phyloP scores from a whole-genome alignment of 2,113 vertebrate species.

The Gambusia holbrooki region DNA sequence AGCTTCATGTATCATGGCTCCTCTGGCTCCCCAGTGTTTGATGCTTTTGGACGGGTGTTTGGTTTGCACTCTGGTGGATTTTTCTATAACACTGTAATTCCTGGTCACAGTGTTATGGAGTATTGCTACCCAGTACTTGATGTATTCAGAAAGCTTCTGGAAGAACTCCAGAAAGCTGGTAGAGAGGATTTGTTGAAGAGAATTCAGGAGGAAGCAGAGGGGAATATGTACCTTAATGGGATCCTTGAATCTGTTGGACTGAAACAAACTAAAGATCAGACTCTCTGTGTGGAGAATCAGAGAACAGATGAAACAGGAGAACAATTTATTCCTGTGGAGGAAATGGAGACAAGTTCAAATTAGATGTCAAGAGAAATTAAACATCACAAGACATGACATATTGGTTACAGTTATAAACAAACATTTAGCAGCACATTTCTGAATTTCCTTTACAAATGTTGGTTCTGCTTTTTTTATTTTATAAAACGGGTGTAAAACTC shows the following conservation, averaged over 20 bases:
- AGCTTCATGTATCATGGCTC: constrained; percentile 28
- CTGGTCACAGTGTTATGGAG: background rate
- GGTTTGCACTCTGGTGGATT: constrained; percentile 18
- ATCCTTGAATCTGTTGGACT: too few relatives aligned
- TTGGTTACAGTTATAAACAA: too few relatives aligned
- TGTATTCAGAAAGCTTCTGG: constrained; percentile 2
- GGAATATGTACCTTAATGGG: background rate
- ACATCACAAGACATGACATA: too few relatives aligned
- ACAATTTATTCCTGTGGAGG: background rate
- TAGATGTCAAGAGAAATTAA: too few relatives aligned
- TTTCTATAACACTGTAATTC: background rate
- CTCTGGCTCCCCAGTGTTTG: constrained; percentile 43
- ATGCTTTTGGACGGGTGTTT: constrained; percentile 1
- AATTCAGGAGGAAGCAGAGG: background rate
- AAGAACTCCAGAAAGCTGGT: background rate
- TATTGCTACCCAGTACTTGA: background rate
- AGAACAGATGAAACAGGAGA: background rate
- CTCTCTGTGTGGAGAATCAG: too few relatives aligned
- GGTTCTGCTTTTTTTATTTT: too few relatives aligned
- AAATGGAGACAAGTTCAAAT: background rate
- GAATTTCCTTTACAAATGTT: too few relatives aligned
- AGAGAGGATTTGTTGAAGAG: background rate
- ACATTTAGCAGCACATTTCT: too few relatives aligned
- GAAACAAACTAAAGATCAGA: background rate
- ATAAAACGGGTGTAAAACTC: too few relatives aligned